Conservation (phyloP, 2,888 invertebrate genomes). For the Colletes collaris region DNA sequence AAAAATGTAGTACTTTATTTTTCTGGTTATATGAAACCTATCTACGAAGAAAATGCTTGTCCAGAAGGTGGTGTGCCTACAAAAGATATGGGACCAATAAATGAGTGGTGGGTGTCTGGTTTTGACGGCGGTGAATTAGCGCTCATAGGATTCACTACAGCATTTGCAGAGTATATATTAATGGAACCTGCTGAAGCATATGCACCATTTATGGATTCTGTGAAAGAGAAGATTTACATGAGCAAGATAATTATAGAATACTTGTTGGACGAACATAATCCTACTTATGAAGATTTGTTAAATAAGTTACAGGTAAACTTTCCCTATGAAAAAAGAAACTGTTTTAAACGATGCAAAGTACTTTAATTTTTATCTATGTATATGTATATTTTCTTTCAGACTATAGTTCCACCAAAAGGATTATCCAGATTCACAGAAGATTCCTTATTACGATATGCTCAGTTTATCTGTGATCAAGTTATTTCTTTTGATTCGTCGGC, state of each 20-base stretch:
- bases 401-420: conserved; percentile 84
- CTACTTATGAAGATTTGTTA: conserved; percentile 91
- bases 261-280: conserved; percentile 87
- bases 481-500: conserved; percentile 85
- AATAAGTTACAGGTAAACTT: conserved; percentile 85
- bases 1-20: conserved; percentile 89
- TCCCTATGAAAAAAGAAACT: background rate
- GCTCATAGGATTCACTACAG: conserved; percentile 90
- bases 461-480: conserved; percentile 92
- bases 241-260: conserved; percentile 92
- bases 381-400: conserved; percentile 74
- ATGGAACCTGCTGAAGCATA: conserved; percentile 90
- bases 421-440: conserved; percentile 87
- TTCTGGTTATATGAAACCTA: conserved; percentile 92
- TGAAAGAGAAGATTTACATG: conserved; percentile 91
- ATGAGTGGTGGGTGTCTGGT: conserved; percentile 93
- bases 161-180: conserved; percentile 91
- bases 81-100: conserved; percentile 92
- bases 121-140: conserved; percentile 92
- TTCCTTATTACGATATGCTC: conserved; percentile 89
- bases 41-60: conserved; percentile 89
- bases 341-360: background rate
- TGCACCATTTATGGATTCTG: conserved; percentile 87
- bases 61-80: conserved; percentile 89
- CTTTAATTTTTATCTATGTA: background rate